Evolutionary conservation across 2,113 vertebrate genomes (phyloP).

Genomic region (Orientallactaga bullata): DNA sequence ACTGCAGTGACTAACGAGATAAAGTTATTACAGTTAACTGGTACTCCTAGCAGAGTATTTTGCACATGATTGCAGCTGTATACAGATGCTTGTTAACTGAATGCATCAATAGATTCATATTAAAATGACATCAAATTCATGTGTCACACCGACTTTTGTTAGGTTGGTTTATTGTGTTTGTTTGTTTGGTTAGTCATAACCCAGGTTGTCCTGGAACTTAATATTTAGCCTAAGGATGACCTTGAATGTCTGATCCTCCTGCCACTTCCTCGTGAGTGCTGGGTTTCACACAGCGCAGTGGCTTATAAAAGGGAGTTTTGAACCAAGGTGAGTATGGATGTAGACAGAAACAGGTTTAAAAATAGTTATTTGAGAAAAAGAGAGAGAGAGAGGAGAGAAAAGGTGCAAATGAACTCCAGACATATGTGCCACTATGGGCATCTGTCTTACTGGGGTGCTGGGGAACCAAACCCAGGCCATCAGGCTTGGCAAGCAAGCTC

Average conservation of each 20-base stretch:
- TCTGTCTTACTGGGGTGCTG: too few species aligned
- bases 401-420: too few species aligned
- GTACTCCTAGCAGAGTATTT: background rate
- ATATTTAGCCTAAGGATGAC: background rate
- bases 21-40: background rate
- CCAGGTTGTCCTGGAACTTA: background rate
- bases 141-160: background rate
- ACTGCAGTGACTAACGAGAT: background rate
- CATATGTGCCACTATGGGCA: too few species aligned
- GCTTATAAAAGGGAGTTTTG: slow-evolving; percentile 22
- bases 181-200: background rate
- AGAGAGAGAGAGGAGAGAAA: too few species aligned
- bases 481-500: too few species aligned
- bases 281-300: background rate
- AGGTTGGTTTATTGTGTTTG: background rate
- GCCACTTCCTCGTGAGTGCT: background rate
- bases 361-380: too few species aligned
- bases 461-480: too few species aligned
- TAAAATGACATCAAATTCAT: background rate
- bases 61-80: background rate
- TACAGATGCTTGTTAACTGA: background rate
- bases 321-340: background rate
- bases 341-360: too few species aligned
- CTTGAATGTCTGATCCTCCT: background rate
- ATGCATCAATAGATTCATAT: background rate